Percentiles rank a stretch among this genome's conserved stretches.
Evolutionary conservation across 2,888 invertebrate species (phyloP).

Genomic region (Melieria picta): DNA sequence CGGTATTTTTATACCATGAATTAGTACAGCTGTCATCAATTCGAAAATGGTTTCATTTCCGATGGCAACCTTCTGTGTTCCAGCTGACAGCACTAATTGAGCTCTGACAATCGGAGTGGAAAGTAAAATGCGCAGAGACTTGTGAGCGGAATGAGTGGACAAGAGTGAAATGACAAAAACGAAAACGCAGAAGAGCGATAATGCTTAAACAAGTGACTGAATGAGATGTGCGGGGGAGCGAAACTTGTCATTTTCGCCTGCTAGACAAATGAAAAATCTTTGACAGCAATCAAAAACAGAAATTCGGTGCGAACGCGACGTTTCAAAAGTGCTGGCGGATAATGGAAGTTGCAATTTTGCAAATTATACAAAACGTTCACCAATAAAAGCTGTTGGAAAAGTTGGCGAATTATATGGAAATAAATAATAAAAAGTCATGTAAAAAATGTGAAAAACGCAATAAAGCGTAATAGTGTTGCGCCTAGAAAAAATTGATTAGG

Average conservation of each 20-base stretch:
- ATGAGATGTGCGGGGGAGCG: too few relatives aligned
- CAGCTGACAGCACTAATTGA: too few relatives aligned
- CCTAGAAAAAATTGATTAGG: background rate
- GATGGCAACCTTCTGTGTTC: too few relatives aligned
- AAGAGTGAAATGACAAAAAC: background rate
- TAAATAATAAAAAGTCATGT: constrained; percentile 15
- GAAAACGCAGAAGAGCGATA: too few relatives aligned
- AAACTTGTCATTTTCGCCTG: background rate
- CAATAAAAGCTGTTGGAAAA: background rate
- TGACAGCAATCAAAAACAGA: constrained; percentile 21
- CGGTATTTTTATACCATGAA: too few relatives aligned
- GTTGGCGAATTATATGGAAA: constrained; percentile 15
- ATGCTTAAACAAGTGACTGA: too few relatives aligned
- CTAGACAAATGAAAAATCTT: background rate
- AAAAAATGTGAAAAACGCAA: constrained; percentile 7
- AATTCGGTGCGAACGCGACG: constrained; percentile 11
- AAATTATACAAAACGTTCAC: background rate
- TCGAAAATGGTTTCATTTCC: too few relatives aligned
- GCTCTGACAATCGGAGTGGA: background rate
- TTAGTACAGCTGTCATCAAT: too few relatives aligned
- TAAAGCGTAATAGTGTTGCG: background rate
- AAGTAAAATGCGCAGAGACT: background rate
- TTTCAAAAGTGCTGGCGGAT: background rate
- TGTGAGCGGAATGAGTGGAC: background rate
- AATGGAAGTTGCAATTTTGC: background rate